Evolutionary conservation across 2,113 vertebrate species (phyloP).

Genomic region (Cyrtonyx montezumae): DNA sequence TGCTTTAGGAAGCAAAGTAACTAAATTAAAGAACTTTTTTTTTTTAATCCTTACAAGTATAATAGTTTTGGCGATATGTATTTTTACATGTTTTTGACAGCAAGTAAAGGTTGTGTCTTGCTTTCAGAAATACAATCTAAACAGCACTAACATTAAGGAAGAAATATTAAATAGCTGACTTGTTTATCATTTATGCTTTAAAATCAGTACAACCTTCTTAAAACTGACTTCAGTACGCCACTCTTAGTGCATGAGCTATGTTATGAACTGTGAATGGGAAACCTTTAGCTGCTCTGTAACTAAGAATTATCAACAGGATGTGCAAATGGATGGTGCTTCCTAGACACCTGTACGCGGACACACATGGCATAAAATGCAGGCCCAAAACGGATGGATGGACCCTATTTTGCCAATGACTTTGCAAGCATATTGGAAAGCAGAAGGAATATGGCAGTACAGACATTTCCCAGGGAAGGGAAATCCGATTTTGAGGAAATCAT

Average conservation of each 20-base stretch:
- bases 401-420: neutral
- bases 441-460: conserved; percentile 10
- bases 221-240: neutral
- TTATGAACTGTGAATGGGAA: neutral
- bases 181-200: neutral
- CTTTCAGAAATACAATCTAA: neutral
- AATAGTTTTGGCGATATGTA: neutral
- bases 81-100: neutral
- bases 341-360: neutral
- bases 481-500: neutral
- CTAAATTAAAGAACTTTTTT: neutral
- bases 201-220: neutral
- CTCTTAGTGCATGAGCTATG: neutral
- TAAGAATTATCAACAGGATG: neutral
- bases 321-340: neutral
- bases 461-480: neutral
- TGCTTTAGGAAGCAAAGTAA: neutral
- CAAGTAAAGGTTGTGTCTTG: neutral
- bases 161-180: neutral
- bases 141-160: neutral
- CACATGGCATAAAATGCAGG: neutral
- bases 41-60: neutral
- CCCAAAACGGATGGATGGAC: neutral
- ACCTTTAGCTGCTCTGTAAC: neutral
- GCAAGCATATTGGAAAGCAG: neutral